Conservation (phyloP, 2,888 invertebrate genomes). For the Rhimphoctona megacephalus region DNA sequence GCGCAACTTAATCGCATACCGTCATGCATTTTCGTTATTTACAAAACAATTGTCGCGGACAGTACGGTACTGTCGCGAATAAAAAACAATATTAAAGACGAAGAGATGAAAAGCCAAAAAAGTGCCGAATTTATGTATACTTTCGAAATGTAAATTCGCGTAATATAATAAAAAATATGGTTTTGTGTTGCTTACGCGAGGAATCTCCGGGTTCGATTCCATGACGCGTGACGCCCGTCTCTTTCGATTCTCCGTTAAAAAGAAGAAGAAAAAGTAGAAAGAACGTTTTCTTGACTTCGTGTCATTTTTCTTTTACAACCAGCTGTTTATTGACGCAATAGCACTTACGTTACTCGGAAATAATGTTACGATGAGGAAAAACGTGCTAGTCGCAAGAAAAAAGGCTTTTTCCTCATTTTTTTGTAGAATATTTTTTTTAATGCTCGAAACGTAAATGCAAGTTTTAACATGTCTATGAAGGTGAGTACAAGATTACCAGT, state of each 20-base stretch:
- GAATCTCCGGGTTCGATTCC: slow-evolving; percentile 17
- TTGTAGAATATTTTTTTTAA: not conserved
- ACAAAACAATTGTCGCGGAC: slow-evolving; percentile 34
- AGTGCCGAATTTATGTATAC: not conserved
- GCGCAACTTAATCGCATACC: slow-evolving; percentile 35
- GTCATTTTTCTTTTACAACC: slow-evolving; percentile 31
- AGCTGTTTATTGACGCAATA: slow-evolving; percentile 58
- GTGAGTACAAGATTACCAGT: slow-evolving; percentile 61
- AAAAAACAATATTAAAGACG: not conserved
- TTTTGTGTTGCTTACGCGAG: slow-evolving; percentile 3
- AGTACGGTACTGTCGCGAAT: slow-evolving; percentile 1
- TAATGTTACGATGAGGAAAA: slow-evolving; percentile 67
- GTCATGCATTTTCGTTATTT: slow-evolving; percentile 21
- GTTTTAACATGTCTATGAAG: slow-evolving; percentile 75
- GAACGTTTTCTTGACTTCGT: not conserved
- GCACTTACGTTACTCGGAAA: slow-evolving; percentile 54
- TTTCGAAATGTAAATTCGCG: slow-evolving; percentile 27
- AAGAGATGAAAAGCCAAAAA: not conserved
- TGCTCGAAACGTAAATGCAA: slow-evolving; percentile 12
- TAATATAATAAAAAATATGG: slow-evolving; percentile 14
- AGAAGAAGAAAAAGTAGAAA: slow-evolving; percentile 5
- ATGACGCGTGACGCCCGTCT: slow-evolving; percentile 65
- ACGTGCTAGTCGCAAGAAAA: slow-evolving; percentile 52
- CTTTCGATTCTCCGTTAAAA: slow-evolving; percentile 27
- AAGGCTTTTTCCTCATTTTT: slow-evolving; percentile 40